Base-by-base conservation (phyloP, 2,888 invertebrate species). In the Tyria jacobaeae region DNA sequence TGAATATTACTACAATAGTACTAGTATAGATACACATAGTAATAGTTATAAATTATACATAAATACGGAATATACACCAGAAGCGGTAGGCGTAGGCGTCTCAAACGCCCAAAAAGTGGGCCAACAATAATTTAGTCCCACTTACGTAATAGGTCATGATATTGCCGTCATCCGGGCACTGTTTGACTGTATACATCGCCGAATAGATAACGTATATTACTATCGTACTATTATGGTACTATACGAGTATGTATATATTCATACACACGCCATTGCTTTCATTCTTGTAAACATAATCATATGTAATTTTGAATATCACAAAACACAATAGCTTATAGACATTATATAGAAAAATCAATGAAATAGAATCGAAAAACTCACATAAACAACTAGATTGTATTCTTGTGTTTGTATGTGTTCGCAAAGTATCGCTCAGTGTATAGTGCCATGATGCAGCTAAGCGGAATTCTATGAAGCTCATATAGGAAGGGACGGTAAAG, bases 391-490 rank as follows among this genome's bases (percentile, higher is more conserved):
- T 10, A 39, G 48, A 21, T 35, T 50, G 31, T 34, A 41, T 57
- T 41, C 24, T n/a, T 12, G 49, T 35, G 61, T 66, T 61, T 34
- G 15, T 51, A 15, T 51, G 27, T 66, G 67, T 66, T 54, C 73
- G 78, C 81, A 82, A 77, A 76, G 81, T 80, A 72, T 80, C 83
- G 80, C 80, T 79, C 82, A 78, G 81, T 77, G 75, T 75, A 79
- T 84, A 78, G 82, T 76, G 76, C 74, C 66, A 73, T 70, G 73
- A 76, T 80, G 81, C 79, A 80, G 78, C 84, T 83, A 83, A 87
- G 87, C 88, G 86, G 82, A 85, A 86, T 89, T 89, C 84, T 88
- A 90, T 88, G 86, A 85, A 84, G 85, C 86, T 85, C 82, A 80
- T 85, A 84, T 85, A 83, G 82, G 78, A 77, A 78, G 79, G 82